Conservation (phyloP, 2,888 invertebrate species). For the Rhagonycha lutea region DNA sequence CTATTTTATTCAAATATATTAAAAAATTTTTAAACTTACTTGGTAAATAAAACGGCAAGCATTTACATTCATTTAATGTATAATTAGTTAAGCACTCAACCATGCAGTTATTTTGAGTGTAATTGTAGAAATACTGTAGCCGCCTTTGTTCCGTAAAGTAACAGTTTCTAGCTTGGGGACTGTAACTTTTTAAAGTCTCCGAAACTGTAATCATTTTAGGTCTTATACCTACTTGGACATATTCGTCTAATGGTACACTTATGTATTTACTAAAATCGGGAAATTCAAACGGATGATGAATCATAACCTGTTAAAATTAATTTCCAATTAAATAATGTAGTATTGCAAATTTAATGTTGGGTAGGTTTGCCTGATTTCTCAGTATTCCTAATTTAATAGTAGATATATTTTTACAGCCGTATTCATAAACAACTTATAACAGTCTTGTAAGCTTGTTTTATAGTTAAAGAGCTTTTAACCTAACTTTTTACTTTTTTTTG, state of each 20-base stretch:
- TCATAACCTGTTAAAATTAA: slow-evolving; percentile 56
- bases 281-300: slow-evolving; percentile 69
- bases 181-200: slow-evolving; percentile 64
- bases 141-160: slow-evolving; percentile 68
- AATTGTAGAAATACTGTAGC: slow-evolving; percentile 66
- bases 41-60: slow-evolving; percentile 68
- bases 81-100: slow-evolving; percentile 72
- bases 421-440: no score
- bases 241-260: slow-evolving; percentile 68
- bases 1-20: no score
- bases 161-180: slow-evolving; percentile 66
- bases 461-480: no score
- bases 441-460: no score
- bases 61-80: slow-evolving; percentile 55
- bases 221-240: slow-evolving; percentile 68
- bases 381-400: no score
- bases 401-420: no score
- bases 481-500: no score
- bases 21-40: no score
- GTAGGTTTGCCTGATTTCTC: no score
- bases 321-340: no score
- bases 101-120: slow-evolving; percentile 72
- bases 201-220: slow-evolving; percentile 76
- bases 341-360: no score
- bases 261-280: slow-evolving; percentile 72